phyloP scores from a whole-genome alignment of 1,140 invertebrate species.

The Colletes latitarsis region DNA sequence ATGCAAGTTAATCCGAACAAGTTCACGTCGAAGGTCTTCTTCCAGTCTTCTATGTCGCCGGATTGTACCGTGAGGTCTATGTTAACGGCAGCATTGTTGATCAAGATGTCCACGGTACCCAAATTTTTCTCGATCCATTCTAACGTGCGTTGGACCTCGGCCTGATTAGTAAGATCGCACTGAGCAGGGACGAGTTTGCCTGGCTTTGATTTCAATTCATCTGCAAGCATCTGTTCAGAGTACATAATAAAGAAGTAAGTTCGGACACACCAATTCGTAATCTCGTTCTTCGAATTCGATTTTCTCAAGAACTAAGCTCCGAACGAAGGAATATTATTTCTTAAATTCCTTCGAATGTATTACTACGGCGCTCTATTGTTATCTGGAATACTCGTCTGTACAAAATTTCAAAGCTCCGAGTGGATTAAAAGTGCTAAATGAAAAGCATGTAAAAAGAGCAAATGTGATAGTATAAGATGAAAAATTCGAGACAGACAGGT shows the following conservation, averaged over 20 bases:
- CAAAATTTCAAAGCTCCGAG: too few species aligned
- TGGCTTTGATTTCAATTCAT: slow-evolving; percentile 48
- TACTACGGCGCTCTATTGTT: too few species aligned
- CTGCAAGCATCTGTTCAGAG: slow-evolving; percentile 35
- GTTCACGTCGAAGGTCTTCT: slow-evolving; percentile 85
- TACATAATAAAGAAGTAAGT: not conserved
- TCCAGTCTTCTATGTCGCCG: slow-evolving; percentile 79
- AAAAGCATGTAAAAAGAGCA: too few species aligned
- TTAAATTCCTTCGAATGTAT: too few species aligned
- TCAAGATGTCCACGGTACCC: slow-evolving; percentile 84
- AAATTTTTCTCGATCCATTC: slow-evolving; percentile 82
- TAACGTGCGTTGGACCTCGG: slow-evolving; percentile 84
- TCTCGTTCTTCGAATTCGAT: not conserved
- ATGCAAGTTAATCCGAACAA: slow-evolving; percentile 86
- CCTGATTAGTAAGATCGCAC: slow-evolving; percentile 84
- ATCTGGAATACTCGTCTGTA: too few species aligned
- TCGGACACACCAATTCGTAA: too few species aligned
- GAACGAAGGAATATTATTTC: too few species aligned
- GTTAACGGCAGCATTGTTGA: slow-evolving; percentile 84
- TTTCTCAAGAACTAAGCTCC: too few species aligned
- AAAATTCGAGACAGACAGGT: too few species aligned
- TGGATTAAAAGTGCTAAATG: too few species aligned
- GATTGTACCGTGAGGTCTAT: slow-evolving; percentile 56
- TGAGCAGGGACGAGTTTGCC: slow-evolving; percentile 73
- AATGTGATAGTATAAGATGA: too few species aligned